These are phyloP conservation scores for Gambelia wislizenii DNA, from an alignment of 2,797 vertebrate species.

Conservation along the genomic window DNA sequence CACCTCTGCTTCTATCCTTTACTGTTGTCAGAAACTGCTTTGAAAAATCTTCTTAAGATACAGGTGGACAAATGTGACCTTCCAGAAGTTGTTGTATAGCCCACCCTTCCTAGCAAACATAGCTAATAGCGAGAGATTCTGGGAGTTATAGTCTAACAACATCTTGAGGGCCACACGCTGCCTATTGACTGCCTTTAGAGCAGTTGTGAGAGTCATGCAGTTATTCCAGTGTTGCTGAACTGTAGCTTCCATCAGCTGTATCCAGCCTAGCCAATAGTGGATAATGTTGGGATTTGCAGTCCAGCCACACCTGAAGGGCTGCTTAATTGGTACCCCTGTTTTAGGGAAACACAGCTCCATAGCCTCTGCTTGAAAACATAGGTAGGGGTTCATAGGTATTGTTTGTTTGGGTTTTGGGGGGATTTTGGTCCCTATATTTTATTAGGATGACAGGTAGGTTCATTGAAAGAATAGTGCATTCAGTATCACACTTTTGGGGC, in stretches of 20 bases:
- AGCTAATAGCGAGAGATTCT: neutral
- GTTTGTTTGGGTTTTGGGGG: neutral
- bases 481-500: neutral
- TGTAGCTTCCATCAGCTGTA: neutral
- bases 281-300: neutral
- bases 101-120: neutral
- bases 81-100: neutral
- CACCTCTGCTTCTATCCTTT: neutral
- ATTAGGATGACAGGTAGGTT: conserved; percentile 14
- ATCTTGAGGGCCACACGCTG: neutral
- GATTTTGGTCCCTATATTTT: conserved; percentile 23
- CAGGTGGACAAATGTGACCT: neutral
- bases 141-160: neutral
- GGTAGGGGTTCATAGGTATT: neutral
- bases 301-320: neutral
- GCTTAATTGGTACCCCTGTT: neutral
- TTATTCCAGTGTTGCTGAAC: neutral
- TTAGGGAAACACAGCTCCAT: neutral
- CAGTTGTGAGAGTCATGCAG: neutral
- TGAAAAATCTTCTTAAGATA: neutral
- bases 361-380: neutral
- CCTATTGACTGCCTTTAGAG: neutral
- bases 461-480: conserved; percentile 10
- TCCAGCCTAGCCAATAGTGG: neutral
- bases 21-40: neutral